Percentiles rank a stretch among this genome's conserved stretches.
phyloP scores from a whole-genome alignment of 2,113 vertebrate species.

The Boulengeromyrus knoepffleri region DNA sequence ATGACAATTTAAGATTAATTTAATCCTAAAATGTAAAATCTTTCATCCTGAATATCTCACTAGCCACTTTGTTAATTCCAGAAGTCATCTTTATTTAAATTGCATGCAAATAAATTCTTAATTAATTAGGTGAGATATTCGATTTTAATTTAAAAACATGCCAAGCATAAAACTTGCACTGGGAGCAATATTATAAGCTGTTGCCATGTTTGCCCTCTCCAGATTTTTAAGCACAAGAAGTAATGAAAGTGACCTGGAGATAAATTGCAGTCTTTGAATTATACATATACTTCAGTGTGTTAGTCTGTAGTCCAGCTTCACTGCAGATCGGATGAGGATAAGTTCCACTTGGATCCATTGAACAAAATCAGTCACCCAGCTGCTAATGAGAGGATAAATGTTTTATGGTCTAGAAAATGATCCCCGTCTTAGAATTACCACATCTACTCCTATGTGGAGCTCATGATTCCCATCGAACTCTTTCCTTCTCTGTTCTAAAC shows the following conservation, averaged over 20 bases:
- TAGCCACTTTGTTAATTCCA: background rate
- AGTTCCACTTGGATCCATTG: background rate
- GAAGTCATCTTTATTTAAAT: background rate
- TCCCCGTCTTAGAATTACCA: constrained; percentile 26
- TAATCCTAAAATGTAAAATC: background rate
- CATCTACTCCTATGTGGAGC: background rate
- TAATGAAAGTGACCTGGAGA: background rate
- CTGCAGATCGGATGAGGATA: background rate
- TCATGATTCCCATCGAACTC: background rate
- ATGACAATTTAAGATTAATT: background rate
- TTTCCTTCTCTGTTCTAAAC: background rate
- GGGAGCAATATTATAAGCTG: background rate
- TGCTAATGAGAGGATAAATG: constrained; percentile 45
- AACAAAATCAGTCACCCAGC: constrained; percentile 39
- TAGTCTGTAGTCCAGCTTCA: background rate
- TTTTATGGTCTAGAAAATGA: constrained; percentile 49
- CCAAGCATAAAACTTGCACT: background rate
- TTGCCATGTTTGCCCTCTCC: background rate
- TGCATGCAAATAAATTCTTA: background rate
- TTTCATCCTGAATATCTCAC: background rate
- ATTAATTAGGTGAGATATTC: background rate
- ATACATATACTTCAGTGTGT: background rate
- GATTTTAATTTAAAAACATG: background rate
- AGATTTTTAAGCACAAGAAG: background rate
- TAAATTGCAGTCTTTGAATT: background rate